Evolutionary conservation across 2,113 vertebrate genomes (phyloP).

Genomic region (Albula goreensis): DNA sequence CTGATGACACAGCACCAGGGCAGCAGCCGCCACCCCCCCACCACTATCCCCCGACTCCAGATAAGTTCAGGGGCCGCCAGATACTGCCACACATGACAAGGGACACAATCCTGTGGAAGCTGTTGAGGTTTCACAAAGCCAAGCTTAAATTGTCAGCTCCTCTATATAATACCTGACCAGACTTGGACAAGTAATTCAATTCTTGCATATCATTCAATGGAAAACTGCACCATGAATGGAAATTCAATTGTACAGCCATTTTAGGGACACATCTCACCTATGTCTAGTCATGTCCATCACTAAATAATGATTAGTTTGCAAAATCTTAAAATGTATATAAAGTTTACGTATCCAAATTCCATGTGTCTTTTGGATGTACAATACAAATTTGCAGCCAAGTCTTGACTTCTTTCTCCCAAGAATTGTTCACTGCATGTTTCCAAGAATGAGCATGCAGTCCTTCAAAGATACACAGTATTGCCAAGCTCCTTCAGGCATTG

Average conservation of each 20-base stretch:
- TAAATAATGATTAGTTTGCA: no score
- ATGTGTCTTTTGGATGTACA: no score
- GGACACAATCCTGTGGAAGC: not conserved
- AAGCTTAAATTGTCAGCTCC: not conserved
- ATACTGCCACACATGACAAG: not conserved
- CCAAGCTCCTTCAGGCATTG: conserved; percentile 41
- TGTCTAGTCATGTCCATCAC: no score
- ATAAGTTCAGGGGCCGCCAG: conserved; percentile 17
- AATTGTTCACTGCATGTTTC: conserved; percentile 10
- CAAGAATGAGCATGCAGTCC: not conserved
- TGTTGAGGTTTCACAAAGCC: not conserved
- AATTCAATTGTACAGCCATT: no score
- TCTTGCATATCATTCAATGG: no score
- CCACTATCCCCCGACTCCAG: conserved; percentile 28
- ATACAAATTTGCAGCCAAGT: conserved; percentile 14
- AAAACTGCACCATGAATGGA: no score
- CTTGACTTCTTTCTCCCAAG: conserved; percentile 19
- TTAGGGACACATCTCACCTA: no score
- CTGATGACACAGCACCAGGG: conserved; percentile 25
- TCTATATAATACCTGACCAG: not conserved
- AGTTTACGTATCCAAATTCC: no score
- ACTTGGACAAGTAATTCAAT: no score
- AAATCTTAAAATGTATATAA: no score
- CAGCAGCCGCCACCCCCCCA: conserved; percentile 37
- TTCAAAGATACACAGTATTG: conserved; percentile 29